Conservation (phyloP, 1,140 invertebrate genomes). For the Lamellibrachia luymesi region DNA sequence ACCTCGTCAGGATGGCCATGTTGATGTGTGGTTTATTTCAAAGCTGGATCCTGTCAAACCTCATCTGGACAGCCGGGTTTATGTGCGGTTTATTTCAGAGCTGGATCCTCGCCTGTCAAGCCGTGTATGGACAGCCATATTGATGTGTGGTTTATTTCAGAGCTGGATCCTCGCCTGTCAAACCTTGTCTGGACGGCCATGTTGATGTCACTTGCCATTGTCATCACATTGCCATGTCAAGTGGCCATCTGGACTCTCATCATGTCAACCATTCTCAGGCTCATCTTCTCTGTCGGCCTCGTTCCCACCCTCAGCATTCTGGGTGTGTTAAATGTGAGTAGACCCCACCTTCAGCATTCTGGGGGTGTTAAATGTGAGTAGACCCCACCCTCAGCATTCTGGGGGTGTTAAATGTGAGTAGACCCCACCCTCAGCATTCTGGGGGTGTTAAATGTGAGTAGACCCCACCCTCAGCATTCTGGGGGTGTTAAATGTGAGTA, state of each 20-base stretch:
- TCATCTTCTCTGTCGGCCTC: constrained; percentile 87
- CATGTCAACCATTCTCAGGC: constrained; percentile 75
- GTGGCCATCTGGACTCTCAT: constrained; percentile 78
- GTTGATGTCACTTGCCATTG: constrained; percentile 73
- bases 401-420: too few relatives aligned
- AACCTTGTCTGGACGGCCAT: constrained; percentile 83
- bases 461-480: too few relatives aligned
- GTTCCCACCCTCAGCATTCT: constrained; percentile 76
- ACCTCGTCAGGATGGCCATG: constrained; percentile 82
- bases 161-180: constrained; percentile 71
- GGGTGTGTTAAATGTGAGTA: too few relatives aligned
- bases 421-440: too few relatives aligned
- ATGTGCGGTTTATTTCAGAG: constrained; percentile 51
- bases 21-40: constrained; percentile 53
- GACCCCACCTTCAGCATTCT: too few relatives aligned
- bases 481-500: too few relatives aligned
- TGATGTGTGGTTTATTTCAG: constrained; percentile 52
- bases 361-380: too few relatives aligned
- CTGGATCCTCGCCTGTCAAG: constrained; percentile 74
- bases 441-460: too few relatives aligned
- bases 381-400: too few relatives aligned
- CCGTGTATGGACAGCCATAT: constrained; percentile 81
- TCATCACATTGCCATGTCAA: constrained; percentile 75
- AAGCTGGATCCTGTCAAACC: constrained; percentile 70
- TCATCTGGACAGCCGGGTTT: constrained; percentile 83